Percentiles rank a stretch among this genome's conserved stretches.
Conservation (phyloP, 2,797 vertebrate species). For the Cottoperca gobio region DNA sequence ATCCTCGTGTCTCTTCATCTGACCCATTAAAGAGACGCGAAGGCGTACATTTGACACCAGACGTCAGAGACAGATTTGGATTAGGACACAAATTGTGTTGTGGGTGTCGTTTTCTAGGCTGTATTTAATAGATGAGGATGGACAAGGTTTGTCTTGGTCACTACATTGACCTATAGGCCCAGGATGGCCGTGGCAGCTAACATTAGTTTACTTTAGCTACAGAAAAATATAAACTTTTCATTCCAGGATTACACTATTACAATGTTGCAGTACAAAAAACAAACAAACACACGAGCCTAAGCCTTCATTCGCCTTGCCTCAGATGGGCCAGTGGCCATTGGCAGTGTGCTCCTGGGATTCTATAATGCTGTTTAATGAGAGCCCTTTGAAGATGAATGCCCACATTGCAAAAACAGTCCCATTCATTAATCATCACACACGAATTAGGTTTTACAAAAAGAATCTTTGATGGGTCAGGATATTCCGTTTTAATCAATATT, state of each 20-base stretch:
- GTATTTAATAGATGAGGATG: constrained; percentile 49
- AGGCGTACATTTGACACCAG: constrained; percentile 70
- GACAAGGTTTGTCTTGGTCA: constrained; percentile 58
- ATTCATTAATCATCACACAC: constrained; percentile 72
- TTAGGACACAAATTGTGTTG: constrained; percentile 67
- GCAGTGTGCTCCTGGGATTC: constrained; percentile 55
- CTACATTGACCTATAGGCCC: constrained; percentile 27
- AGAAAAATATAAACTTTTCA: constrained; percentile 11
- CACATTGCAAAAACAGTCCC: constrained; percentile 65
- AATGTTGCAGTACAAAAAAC: background rate
- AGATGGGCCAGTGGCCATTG: constrained; percentile 58
- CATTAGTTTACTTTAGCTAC: constrained; percentile 30
- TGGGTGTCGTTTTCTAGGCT: constrained; percentile 69
- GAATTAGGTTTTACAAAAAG: constrained; percentile 59
- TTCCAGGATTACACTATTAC: background rate
- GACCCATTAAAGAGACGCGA: constrained; percentile 68
- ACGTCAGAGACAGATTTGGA: constrained; percentile 75
- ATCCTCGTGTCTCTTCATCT: constrained; percentile 61
- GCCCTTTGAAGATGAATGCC: constrained; percentile 71
- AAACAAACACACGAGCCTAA: constrained; percentile 36
- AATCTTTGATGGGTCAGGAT: constrained; percentile 62
- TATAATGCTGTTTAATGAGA: constrained; percentile 71
- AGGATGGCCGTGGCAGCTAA: constrained; percentile 2
- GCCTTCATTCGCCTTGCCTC: constrained; percentile 28
- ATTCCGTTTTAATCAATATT: constrained; percentile 69